Evolutionary conservation across 2,888 invertebrate species (phyloP).

Genomic region (Oligia latruncula): DNA sequence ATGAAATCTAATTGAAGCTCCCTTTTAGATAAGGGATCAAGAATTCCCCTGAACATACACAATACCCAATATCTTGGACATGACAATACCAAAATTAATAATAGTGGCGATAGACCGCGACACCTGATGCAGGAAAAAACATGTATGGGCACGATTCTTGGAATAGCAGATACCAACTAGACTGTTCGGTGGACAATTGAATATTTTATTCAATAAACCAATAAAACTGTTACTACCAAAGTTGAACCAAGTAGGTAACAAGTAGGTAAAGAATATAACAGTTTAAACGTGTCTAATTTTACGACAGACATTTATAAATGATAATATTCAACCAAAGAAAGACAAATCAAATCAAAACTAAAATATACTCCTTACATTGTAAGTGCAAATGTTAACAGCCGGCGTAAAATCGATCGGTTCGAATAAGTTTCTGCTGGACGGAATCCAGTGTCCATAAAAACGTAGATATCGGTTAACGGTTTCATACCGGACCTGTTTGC

Average conservation of each 20-base stretch:
- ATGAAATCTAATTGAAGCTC: neutral
- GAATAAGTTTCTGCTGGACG: conserved; percentile 23
- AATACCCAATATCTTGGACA: neutral
- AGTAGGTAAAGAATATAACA: neutral
- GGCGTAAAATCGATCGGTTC: conserved; percentile 48
- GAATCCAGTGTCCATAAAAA: conserved; percentile 46
- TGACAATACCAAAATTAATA: conserved; percentile 15
- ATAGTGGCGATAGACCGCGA: neutral
- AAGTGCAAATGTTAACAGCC: conserved; percentile 59
- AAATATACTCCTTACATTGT: conserved; percentile 43
- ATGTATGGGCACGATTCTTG: neutral
- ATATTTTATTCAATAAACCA: conserved; percentile 4
- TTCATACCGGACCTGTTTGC: conserved; percentile 35
- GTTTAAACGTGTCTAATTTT: conserved; percentile 8
- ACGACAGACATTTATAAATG: conserved; percentile 5
- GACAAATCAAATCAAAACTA: neutral
- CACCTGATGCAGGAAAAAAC: conserved; percentile 8
- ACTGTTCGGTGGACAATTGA: neutral
- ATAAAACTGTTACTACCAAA: neutral
- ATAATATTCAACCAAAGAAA: conserved; percentile 5
- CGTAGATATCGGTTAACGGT: conserved; percentile 53
- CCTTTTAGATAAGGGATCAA: neutral
- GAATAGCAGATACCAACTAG: neutral
- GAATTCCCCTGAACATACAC: neutral
- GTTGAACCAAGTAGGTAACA: neutral